Percentiles rank a stretch among this genome's conserved stretches.
Evolutionary conservation across 2,888 invertebrate genomes (phyloP).

Genomic region (Tholera decimalis): DNA sequence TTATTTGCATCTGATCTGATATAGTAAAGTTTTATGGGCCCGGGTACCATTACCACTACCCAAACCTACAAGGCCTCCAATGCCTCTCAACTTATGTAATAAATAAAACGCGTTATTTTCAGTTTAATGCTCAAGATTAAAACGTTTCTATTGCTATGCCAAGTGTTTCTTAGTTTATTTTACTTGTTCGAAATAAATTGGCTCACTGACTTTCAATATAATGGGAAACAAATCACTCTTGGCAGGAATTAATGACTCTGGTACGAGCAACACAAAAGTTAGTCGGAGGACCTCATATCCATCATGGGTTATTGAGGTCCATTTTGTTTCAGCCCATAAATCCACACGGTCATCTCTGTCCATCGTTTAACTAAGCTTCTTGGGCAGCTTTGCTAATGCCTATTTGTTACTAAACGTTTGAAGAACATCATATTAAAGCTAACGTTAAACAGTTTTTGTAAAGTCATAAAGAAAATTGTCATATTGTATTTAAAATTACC

Average conservation of each 20-base stretch:
- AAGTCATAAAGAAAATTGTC: slow-evolving; percentile 1
- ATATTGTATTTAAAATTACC: slow-evolving; percentile 14
- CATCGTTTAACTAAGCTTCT: slow-evolving; percentile 8
- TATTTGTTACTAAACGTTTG: slow-evolving; percentile 13
- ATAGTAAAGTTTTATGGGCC: slow-evolving; percentile 59
- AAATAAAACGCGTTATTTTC: slow-evolving; percentile 39
- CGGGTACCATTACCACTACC: slow-evolving; percentile 14
- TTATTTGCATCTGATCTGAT: slow-evolving; percentile 69
- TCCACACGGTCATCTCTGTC: slow-evolving; percentile 1
- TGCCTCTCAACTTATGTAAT: slow-evolving; percentile 48
- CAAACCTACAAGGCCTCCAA: slow-evolving; percentile 5
- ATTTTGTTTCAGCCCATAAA: slow-evolving; percentile 36
- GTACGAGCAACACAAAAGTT: slow-evolving; percentile 65
- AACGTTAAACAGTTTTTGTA: background rate
- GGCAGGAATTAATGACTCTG: slow-evolving; percentile 65
- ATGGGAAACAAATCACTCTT: slow-evolving; percentile 65
- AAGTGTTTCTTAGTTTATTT: slow-evolving; percentile 38
- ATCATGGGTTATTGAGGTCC: slow-evolving; percentile 69
- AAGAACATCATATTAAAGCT: background rate
- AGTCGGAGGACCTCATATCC: slow-evolving; percentile 70
- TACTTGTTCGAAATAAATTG: slow-evolving; percentile 51
- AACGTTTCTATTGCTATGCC: slow-evolving; percentile 16
- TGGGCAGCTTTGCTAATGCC: background rate
- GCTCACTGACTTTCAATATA: slow-evolving; percentile 52
- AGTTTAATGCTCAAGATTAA: slow-evolving; percentile 35